phyloP scores from a whole-genome alignment of 2,797 vertebrate species.

The Okamejei kenojei region DNA sequence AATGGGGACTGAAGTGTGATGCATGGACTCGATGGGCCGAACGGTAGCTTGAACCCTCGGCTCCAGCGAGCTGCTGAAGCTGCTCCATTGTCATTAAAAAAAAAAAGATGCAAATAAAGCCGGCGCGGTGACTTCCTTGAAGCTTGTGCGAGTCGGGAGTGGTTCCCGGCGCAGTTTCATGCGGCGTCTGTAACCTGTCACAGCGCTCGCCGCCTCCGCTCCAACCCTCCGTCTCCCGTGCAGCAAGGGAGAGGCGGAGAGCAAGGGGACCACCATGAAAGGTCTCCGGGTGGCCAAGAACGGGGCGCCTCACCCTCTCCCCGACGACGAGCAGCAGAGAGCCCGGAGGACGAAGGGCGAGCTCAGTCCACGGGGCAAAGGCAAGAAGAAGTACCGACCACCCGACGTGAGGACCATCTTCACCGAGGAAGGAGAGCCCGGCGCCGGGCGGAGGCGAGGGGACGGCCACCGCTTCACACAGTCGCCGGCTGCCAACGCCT shows the following conservation, averaged over 20 bases:
- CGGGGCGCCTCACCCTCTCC: background rate
- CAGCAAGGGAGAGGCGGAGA: background rate
- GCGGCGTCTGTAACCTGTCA: too few species aligned
- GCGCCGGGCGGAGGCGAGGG: conserved; percentile 16
- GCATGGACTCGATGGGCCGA: too few species aligned
- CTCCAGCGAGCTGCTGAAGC: too few species aligned
- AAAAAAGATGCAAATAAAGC: too few species aligned
- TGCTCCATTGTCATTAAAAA: too few species aligned
- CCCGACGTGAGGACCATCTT: conserved; percentile 47
- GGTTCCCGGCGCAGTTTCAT: too few species aligned
- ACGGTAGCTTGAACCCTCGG: too few species aligned
- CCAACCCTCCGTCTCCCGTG: too few species aligned
- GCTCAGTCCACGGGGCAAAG: conserved; percentile 38
- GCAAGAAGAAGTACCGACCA: conserved; percentile 27
- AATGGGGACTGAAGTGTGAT: too few species aligned
- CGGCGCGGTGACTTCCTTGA: too few species aligned
- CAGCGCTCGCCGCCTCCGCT: too few species aligned
- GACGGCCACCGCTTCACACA: conserved; percentile 44
- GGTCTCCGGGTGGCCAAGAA: background rate
- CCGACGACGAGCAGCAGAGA: background rate
- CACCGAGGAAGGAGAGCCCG: background rate
- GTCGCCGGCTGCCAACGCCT: conserved; percentile 41
- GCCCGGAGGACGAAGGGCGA: background rate
- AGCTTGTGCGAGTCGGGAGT: too few species aligned
- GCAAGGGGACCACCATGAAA: background rate